Evolutionary conservation across 2,113 vertebrate species (phyloP).

Genomic region (Syngnathus scovelli): DNA sequence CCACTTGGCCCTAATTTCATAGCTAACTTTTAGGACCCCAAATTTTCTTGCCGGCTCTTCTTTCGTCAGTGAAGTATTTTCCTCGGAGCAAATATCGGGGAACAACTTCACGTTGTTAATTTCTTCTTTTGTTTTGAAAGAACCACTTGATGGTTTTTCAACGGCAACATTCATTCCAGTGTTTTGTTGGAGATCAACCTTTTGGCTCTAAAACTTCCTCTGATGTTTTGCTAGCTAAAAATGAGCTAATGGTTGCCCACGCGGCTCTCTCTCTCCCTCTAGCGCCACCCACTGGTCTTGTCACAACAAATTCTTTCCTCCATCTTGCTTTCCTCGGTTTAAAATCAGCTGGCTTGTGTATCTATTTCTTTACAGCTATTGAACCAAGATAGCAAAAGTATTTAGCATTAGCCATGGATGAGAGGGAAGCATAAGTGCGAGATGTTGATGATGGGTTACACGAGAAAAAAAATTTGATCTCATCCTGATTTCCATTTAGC

Average conservation of each 20-base stretch:
- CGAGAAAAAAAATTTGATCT: background rate
- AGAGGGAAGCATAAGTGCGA: no score
- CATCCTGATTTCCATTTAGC: constrained; percentile 16
- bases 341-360: no score
- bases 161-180: no score
- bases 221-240: no score
- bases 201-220: no score
- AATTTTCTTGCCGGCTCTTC: constrained; percentile 51
- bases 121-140: constrained; percentile 3
- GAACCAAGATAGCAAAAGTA: no score
- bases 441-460: background rate
- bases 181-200: no score
- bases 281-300: background rate
- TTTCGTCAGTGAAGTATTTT: constrained; percentile 50
- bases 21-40: constrained; percentile 38
- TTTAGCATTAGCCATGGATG: no score
- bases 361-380: no score
- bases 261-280: no score
- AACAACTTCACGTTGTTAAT: constrained; percentile 23
- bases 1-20: constrained; percentile 58
- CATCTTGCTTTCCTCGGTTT: background rate
- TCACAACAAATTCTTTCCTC: background rate
- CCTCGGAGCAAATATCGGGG: constrained; percentile 35
- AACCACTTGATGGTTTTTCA: background rate
- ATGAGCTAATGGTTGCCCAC: no score